Conservation (phyloP, 2,113 vertebrate species). For the Odontesthes bonariensis region DNA sequence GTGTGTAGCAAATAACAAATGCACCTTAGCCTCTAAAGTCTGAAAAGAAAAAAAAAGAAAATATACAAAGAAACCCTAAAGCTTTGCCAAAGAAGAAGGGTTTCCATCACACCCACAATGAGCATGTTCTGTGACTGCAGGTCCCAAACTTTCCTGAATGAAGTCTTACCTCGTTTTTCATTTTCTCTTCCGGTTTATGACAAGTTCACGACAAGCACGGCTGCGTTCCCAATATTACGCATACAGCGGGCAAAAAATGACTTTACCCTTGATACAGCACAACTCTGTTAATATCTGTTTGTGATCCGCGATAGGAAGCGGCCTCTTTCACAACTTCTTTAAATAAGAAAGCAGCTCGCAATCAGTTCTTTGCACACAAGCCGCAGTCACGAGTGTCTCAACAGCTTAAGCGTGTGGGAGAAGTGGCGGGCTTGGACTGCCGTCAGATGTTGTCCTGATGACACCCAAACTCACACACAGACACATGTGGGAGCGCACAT, state of each 20-base stretch:
- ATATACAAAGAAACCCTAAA: neutral
- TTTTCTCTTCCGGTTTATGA: neutral
- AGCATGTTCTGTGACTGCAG: neutral
- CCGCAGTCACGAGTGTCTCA: constrained; percentile 28
- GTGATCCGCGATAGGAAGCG: neutral
- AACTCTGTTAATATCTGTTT: neutral
- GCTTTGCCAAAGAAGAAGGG: constrained; percentile 7
- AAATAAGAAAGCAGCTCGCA: constrained; percentile 3
- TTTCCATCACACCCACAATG: constrained; percentile 15
- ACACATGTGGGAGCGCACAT: neutral
- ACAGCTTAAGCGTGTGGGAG: constrained; percentile 43
- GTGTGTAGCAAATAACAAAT: constrained; percentile 40
- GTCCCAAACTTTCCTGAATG: neutral
- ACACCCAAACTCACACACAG: constrained; percentile 12
- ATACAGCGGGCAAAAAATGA: too few relatives aligned
- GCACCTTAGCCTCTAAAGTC: constrained; percentile 33
- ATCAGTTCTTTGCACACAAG: neutral
- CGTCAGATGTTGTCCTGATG: constrained; percentile 50
- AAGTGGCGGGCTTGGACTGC: constrained; percentile 33
- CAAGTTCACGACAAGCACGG: neutral
- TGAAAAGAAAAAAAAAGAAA: neutral
- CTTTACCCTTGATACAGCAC: too few relatives aligned
- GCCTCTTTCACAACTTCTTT: constrained; percentile 31
- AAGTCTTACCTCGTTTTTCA: neutral
- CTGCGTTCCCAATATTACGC: too few relatives aligned